phyloP scores from a whole-genome alignment of 2,888 invertebrate species.

The Podotricha telesiphe region DNA sequence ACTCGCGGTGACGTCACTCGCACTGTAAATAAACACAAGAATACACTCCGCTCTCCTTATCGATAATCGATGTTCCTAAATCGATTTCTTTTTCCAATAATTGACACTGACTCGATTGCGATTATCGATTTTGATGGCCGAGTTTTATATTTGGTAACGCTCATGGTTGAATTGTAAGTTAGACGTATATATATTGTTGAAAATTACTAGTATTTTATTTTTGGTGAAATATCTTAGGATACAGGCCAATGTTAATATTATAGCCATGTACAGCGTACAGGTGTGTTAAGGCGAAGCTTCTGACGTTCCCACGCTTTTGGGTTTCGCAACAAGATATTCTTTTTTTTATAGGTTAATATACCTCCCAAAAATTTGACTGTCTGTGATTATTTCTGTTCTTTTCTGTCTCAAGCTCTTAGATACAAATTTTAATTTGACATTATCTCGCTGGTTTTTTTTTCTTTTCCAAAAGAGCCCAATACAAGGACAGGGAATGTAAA shows the following conservation, averaged over 20 bases:
- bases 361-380: constrained; percentile 1
- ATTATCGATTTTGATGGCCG: constrained; percentile 2
- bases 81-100: not conserved
- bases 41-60: constrained; percentile 11
- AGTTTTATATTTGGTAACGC: constrained; percentile 58
- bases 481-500: constrained; percentile 38
- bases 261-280: constrained; percentile 63
- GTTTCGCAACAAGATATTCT: not conserved
- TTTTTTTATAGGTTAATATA: not conserved
- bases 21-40: constrained; percentile 52
- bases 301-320: constrained; percentile 14
- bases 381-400: constrained; percentile 14
- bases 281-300: constrained; percentile 59
- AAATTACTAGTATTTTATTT: constrained; percentile 78
- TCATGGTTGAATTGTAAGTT: constrained; percentile 62
- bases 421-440: not conserved
- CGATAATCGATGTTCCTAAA: constrained; percentile 15
- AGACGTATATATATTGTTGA: constrained; percentile 75
- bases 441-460: not conserved
- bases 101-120: not conserved
- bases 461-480: constrained; percentile 12
- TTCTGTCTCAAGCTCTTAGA: constrained; percentile 1
- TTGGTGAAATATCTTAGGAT: constrained; percentile 68
- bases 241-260: constrained; percentile 74
- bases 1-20: constrained; percentile 42